These are phyloP conservation scores for Drosophila setifemur DNA, from an alignment of 1,140 invertebrate species.

Conservation along the genomic window DNA sequence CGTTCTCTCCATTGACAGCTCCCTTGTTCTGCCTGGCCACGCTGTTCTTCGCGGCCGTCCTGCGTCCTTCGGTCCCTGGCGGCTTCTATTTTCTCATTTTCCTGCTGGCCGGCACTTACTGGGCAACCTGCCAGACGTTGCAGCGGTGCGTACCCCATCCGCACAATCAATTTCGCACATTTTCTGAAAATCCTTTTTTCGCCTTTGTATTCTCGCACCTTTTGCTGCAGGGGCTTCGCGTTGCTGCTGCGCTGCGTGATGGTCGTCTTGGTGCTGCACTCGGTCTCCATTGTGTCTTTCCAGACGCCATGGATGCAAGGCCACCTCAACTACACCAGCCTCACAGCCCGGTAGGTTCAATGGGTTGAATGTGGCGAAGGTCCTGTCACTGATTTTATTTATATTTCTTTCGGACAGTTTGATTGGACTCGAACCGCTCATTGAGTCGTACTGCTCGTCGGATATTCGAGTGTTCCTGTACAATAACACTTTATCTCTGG, in stretches of 20 bases:
- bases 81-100: constrained; percentile 94
- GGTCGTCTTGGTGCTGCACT: constrained; percentile 89
- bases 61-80: constrained; percentile 90
- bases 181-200: constrained; percentile 19
- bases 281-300: constrained; percentile 90
- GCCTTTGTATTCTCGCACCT: constrained; percentile 25
- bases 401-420: constrained; percentile 84
- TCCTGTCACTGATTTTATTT: background rate
- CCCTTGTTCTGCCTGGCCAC: constrained; percentile 88
- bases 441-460: constrained; percentile 83
- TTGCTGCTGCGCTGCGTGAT: constrained; percentile 88
- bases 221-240: constrained; percentile 86
- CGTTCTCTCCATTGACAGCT: constrained; percentile 82
- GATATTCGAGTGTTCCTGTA: constrained; percentile 87
- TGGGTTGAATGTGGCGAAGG: background rate
- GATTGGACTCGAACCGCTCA: constrained; percentile 87
- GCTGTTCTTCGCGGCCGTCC: constrained; percentile 89
- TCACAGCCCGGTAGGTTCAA: constrained; percentile 85
- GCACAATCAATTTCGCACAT: constrained; percentile 12
- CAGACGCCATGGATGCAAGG: constrained; percentile 93
- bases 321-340: constrained; percentile 86
- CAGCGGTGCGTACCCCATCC: constrained; percentile 79
- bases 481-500: constrained; percentile 85
- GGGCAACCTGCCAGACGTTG: constrained; percentile 91
- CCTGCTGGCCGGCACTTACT: constrained; percentile 92